These are phyloP conservation scores for Thaleichthys pacificus DNA, from an alignment of 2,797 vertebrate genomes.

Conservation along the genomic window DNA sequence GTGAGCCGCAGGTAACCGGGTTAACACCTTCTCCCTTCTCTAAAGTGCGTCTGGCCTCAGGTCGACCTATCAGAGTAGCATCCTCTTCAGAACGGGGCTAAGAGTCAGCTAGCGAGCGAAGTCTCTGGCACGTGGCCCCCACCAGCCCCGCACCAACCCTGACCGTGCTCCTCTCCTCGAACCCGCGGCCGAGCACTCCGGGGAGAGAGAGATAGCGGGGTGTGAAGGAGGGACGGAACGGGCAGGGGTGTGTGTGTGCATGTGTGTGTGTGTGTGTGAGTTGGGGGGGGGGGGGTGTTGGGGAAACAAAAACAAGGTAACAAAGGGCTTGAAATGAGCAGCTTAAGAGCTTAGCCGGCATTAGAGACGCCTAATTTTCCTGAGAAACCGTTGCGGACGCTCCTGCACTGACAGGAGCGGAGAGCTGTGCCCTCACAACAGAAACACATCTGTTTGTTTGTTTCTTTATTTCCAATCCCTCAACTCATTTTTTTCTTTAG, in stretches of 20 bases:
- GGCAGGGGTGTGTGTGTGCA: constrained; percentile 1
- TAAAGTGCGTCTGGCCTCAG: background rate
- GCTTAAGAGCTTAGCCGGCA: constrained; percentile 70
- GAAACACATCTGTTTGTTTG: constrained; percentile 49
- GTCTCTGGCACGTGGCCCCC: background rate
- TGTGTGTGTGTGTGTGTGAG: background rate
- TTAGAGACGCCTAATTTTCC: constrained; percentile 68
- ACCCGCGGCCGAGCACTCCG: constrained; percentile 41
- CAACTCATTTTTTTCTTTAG: constrained; percentile 32
- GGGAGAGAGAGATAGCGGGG: constrained; percentile 41
- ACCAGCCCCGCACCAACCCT: constrained; percentile 19
- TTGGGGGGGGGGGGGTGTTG: constrained; percentile 22
- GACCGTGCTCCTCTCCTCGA: constrained; percentile 51
- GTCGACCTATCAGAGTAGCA: constrained; percentile 38
- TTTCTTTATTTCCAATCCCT: constrained; percentile 31
- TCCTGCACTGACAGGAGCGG: constrained; percentile 33
- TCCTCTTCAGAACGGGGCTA: constrained; percentile 29
- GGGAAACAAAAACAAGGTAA: constrained; percentile 56
- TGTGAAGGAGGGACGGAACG: constrained; percentile 42
- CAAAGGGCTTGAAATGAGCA: constrained; percentile 70
- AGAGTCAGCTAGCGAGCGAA: constrained; percentile 26
- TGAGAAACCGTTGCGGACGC: constrained; percentile 57
- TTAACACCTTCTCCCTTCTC: too few species aligned
- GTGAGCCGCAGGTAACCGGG: too few species aligned
- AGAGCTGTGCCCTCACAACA: constrained; percentile 34